phyloP scores from a whole-genome alignment of 2,113 vertebrate genomes.

The Pleuronectes platessa region DNA sequence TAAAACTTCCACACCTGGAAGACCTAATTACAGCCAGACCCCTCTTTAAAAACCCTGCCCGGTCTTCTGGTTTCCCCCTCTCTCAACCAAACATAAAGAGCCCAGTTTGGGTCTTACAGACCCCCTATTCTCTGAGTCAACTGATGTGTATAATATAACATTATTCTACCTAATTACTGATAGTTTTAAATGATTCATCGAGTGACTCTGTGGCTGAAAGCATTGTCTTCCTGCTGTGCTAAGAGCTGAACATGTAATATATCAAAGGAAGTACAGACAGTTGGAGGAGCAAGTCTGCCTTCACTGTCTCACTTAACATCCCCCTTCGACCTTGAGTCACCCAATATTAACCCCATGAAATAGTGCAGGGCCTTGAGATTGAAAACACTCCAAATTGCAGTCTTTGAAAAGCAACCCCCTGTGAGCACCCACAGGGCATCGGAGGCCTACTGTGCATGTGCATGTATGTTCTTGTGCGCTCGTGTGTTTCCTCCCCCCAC shows the following conservation, averaged over 20 bases:
- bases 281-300: slow-evolving; percentile 40
- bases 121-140: not conserved
- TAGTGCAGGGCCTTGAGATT: slow-evolving; percentile 48
- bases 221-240: slow-evolving; percentile 27
- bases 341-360: slow-evolving; percentile 63
- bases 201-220: slow-evolving; percentile 1
- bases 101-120: slow-evolving; percentile 35
- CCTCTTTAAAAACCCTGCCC: slow-evolving; percentile 13
- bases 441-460: slow-evolving; percentile 39
- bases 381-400: slow-evolving; percentile 63
- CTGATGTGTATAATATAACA: slow-evolving; percentile 42
- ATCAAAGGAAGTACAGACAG: slow-evolving; percentile 43
- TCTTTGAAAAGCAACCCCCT: slow-evolving; percentile 51
- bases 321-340: slow-evolving; percentile 64
- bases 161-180: slow-evolving; percentile 41
- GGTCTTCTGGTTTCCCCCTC: slow-evolving; percentile 25
- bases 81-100: slow-evolving; percentile 32
- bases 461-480: slow-evolving; percentile 45
- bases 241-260: slow-evolving; percentile 14
- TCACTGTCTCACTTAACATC: slow-evolving; percentile 52
- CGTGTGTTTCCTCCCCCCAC: slow-evolving; percentile 21
- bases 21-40: slow-evolving; percentile 54
- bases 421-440: slow-evolving; percentile 26
- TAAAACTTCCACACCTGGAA: slow-evolving; percentile 64
- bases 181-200: slow-evolving; percentile 23